phyloP scores from a whole-genome alignment of 2,113 vertebrate species.

The Xenopus borealis region DNA sequence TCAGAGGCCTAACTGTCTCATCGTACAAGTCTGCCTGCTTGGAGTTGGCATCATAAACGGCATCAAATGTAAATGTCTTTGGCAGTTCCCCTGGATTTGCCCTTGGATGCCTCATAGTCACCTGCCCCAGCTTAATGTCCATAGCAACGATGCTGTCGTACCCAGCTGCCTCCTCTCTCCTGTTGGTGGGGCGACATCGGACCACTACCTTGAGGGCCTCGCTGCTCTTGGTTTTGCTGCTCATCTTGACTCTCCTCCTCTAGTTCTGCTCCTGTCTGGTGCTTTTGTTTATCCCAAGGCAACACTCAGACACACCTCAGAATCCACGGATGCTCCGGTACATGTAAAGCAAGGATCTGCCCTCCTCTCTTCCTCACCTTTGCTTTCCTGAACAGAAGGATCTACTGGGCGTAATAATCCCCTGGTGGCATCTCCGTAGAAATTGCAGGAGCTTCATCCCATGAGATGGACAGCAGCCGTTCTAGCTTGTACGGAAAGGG shows the following conservation, averaged over 20 bases:
- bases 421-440: constrained; percentile 10
- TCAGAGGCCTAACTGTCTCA: constrained; percentile 85
- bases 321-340: not conserved
- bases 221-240: constrained; percentile 68
- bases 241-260: constrained; percentile 52
- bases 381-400: constrained; percentile 3
- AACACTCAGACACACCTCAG: not conserved
- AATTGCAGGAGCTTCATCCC: not conserved
- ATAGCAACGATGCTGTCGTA: constrained; percentile 78
- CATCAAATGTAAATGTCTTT: constrained; percentile 92
- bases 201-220: constrained; percentile 92
- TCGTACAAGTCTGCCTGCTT: constrained; percentile 88
- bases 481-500: not conserved
- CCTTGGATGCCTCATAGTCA: constrained; percentile 82
- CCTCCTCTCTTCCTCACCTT: not conserved
- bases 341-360: not conserved
- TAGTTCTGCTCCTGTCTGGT: not conserved
- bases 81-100: constrained; percentile 75
- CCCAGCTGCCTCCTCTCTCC: constrained; percentile 72
- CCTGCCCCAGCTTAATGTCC: constrained; percentile 86
- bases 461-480: not conserved
- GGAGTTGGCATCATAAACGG: constrained; percentile 83
- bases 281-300: constrained; percentile 21
- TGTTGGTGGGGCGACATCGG: constrained; percentile 84
- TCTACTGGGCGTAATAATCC: constrained; percentile 3